phyloP scores from a whole-genome alignment of 1,140 invertebrate species.

The Manduca sexta region DNA sequence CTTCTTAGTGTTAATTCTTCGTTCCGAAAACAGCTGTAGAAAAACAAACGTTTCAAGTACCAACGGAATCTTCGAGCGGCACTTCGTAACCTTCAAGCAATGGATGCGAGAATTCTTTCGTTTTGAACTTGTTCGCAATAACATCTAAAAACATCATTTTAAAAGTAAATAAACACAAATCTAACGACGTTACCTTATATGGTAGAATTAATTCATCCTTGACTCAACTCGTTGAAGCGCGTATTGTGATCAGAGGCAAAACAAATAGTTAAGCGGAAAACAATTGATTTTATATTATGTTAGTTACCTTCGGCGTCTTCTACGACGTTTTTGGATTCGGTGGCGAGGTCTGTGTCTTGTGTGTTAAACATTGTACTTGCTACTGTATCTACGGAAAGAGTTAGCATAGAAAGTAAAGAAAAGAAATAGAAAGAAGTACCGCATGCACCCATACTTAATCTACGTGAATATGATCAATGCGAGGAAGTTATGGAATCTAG shows the following conservation, averaged over 20 bases:
- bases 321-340: constrained; percentile 3
- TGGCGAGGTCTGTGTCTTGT: constrained; percentile 31
- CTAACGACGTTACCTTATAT: constrained; percentile 1
- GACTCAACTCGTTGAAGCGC: too few species aligned
- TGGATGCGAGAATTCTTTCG: constrained; percentile 12
- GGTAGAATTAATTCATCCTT: background rate
- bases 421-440: constrained; percentile 4
- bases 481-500: background rate
- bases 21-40: background rate
- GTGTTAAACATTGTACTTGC: constrained; percentile 28
- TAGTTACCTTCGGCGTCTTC: constrained; percentile 21
- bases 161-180: constrained; percentile 2
- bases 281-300: too few species aligned
- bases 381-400: constrained; percentile 23
- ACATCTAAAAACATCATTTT: constrained; percentile 25
- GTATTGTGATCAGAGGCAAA: too few species aligned
- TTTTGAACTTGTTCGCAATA: constrained; percentile 16
- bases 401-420: constrained; percentile 22
- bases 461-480: background rate
- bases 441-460: constrained; percentile 6
- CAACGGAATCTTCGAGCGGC: constrained; percentile 13
- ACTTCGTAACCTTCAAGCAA: constrained; percentile 26
- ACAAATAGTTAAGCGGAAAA: too few species aligned
- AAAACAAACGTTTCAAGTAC: constrained; percentile 7
- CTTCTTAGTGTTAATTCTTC: background rate